Evolutionary conservation across 2,888 invertebrate species (phyloP), one percentile per base, ranked within the genome.

Genomic region (Aphelenchoides bicaudatus): DNA sequence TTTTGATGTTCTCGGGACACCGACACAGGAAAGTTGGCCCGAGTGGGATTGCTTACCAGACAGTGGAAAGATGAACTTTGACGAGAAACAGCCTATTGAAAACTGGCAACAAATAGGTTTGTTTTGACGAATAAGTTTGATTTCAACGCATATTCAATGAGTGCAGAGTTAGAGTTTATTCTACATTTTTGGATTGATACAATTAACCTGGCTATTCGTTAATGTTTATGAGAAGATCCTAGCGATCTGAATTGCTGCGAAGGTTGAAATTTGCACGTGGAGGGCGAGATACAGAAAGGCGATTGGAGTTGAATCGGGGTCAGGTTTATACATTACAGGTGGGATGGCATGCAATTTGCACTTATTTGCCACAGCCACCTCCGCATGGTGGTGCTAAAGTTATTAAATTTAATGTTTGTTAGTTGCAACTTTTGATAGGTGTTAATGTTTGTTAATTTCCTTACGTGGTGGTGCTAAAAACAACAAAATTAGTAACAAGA

Each of bases 1-100:
- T 75, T 96, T 93, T 81, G 88, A 88, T 82, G 90, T 90, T 29
- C 84, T 96, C 68, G 98, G 98, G 5, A 91, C 91, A 47, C 96
- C 98, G 0, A 87, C 85, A 23, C 90, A 91, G 73, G 88, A 89
- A 67, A 87, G 85, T 55, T 98, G 98, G 98, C 90, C 92, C 1
- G 66, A 61, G n/a, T 76, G 74, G 74, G 51, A 61, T 37, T 16
- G 34, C 27, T 51, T 70, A 28, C 70, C 68, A 10, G 68, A 68
- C 49, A 52, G 58, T 39, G 50, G 48, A 21, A 68, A 68, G 46
- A 47, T 68, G 43, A 39, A 56, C 31, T 68, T 68, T 29, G 70
- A 68, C 5, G 13, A 39, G 28, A 37, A 37, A 29, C 38, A 61
- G 5, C 55, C 68, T 16, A 25, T 56, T 13, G 25, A 47, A 3